Evolutionary conservation across 2,888 invertebrate genomes (phyloP), one percentile per base, ranked within the genome.

Genomic region (Adela reaumurella): DNA sequence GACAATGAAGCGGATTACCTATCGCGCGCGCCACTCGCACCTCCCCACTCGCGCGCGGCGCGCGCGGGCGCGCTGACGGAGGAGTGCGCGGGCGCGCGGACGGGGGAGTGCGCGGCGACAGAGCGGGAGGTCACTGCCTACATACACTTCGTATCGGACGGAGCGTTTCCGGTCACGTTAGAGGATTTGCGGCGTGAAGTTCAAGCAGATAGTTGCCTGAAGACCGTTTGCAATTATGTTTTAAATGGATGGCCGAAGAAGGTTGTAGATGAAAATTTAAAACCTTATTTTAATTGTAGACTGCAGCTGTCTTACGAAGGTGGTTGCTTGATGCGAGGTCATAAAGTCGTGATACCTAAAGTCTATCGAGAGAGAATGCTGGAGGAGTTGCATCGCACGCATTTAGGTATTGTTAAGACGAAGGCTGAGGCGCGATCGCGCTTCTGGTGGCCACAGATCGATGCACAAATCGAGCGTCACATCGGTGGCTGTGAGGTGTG

Each of bases 1-100:
- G 20, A 24, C 28, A 47, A 47, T 43, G 42, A 35, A 16, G 53
- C 56, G 4, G 52, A 53, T 43, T 56, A 46, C 43, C 48, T 54
- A 18, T 52, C 53, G 19, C 52, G 50, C 17, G 49, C 53, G 16
- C 17, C 42, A 17, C 45, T 17, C n/a, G 28, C 19, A 11, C 17
- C 11, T 3, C 49, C 35, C 24, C 10, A 5, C 24, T 10, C 24
- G 10, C 24, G 6, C 6, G 6, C 24, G 6, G 24, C 24, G 6
- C 6, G 24, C 24, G 24, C 24, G 24, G 24, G 24, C 24, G 24
- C 24, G 6, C 6, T 10, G 24, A 10, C 6, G 24, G 6, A 10
- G 24, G 6, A 10, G 24, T 5, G 10, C 6, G 24, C 6, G 24
- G 24, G 10, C 6, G 24, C 24, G 24, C 6, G 10, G 24, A 10